phyloP scores from a whole-genome alignment of 92 coral and sea anemone genomes.

The Paragorgia papillata region DNA sequence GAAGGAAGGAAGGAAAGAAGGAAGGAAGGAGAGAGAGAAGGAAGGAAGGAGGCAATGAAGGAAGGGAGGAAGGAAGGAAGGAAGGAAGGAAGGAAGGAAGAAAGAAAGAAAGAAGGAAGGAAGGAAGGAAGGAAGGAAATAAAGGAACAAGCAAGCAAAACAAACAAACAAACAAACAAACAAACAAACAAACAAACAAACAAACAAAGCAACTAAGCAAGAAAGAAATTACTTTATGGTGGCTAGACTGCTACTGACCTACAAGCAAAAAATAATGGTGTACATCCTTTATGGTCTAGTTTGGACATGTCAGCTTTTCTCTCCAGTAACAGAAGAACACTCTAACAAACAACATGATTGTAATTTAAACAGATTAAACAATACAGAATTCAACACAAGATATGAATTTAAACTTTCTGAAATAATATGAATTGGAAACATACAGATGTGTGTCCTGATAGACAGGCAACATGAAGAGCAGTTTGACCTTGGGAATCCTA shows the following conservation, averaged over 20 bases:
- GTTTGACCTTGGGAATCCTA: constrained; percentile 67
- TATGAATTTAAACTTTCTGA: background rate
- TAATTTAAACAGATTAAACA: background rate
- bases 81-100: no score
- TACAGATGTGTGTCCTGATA: constrained; percentile 59
- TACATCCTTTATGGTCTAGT: constrained; percentile 59
- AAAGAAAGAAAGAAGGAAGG: no score
- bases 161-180: no score
- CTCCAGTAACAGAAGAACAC: constrained; percentile 52
- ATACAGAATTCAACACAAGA: background rate
- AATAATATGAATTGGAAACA: background rate
- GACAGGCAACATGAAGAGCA: constrained; percentile 58
- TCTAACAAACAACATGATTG: constrained; percentile 21
- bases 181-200: no score
- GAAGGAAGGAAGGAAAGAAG: no score
- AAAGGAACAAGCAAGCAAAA: no score
- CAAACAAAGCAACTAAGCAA: no score
- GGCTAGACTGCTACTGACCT: constrained; percentile 29
- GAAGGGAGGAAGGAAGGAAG: no score
- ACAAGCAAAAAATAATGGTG: constrained; percentile 61
- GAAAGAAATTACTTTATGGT: no score
- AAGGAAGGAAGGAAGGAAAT: no score
- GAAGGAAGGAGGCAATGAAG: no score
- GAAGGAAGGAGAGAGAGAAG: no score
- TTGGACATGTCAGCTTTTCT: constrained; percentile 61